A percentile compares a stretch with the other conserved stretches of the same genome.
These are phyloP conservation scores for Leptinotarsa rubiginosa DNA, from an alignment of 2,888 invertebrate species.

Conservation along the genomic window DNA sequence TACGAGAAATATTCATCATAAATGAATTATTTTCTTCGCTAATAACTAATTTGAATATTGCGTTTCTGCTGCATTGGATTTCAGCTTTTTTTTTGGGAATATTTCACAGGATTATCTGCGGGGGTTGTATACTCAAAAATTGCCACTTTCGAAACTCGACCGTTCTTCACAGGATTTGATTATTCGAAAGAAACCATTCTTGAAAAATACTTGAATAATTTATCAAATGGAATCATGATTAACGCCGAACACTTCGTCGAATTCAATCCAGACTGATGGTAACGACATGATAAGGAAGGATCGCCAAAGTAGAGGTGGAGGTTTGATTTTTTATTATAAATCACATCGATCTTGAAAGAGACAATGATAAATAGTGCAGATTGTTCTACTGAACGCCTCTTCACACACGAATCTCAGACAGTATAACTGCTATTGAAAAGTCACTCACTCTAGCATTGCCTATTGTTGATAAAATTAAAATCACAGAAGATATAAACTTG, in stretches of 20 bases:
- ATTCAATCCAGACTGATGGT: not conserved
- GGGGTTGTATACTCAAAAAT: not conserved
- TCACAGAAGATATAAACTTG: conserved; percentile 20
- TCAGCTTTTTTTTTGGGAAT: not conserved
- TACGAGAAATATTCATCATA: too few species aligned
- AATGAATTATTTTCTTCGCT: too few species aligned
- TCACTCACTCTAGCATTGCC: not conserved
- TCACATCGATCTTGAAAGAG: not conserved
- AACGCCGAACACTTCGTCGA: not conserved
- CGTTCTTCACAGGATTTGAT: not conserved
- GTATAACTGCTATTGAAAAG: not conserved
- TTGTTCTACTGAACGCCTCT: not conserved
- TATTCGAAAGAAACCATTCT: not conserved
- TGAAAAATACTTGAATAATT: not conserved
- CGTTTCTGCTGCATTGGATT: not conserved
- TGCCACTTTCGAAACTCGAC: not conserved
- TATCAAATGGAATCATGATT: not conserved
- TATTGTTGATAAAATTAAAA: conserved; percentile 14
- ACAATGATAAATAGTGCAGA: not conserved
- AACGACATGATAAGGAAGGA: not conserved
- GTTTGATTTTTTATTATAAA: not conserved
- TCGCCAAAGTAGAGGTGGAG: not conserved
- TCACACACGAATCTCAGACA: not conserved
- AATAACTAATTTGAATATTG: not conserved
- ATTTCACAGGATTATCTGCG: not conserved